Evolutionary conservation across 2,888 invertebrate species (phyloP), one percentile per base, ranked within the genome.

Genomic region (Acrobasis consociella): DNA sequence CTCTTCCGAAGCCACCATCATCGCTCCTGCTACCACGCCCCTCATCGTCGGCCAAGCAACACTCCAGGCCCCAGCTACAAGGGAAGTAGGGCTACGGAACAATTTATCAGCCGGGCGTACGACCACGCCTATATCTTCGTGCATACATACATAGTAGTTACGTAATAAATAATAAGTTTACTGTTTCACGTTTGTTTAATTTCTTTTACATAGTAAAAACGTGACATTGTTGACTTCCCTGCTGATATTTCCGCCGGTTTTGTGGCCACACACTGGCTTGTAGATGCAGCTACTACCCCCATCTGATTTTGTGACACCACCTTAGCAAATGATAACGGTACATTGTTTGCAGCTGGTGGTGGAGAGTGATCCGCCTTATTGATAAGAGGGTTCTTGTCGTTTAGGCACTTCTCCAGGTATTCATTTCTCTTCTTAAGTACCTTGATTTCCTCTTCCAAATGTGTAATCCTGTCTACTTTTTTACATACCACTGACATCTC

Each of bases 401-500:
- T 42, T 42, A 42, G 42, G 42, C 42, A 42, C 42, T 42, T 42
- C 42, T 10, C 42, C 1, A 42, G 42, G 42, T 42, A 42, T 42
- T 42, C 42, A 11, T 42, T 42, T 42, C 9, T 42, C 11, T 11
- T 9, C 11, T 42, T 42, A 3, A 42, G 42, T 42, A 2, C 42
- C 11, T 9, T 42, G 2, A 1, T 42, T 13, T 42, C 42, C 42
- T 42, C 42, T 42, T 42, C 42, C 42, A 42, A 13, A 10, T 7
- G 0, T 11, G 13, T 10, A 42, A 42, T 42, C 13, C 11, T 42
- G 42, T 42, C 42, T 2, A 42, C 42, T 42, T 42, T 42, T 42
- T 42, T 0, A 93, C 93, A 94, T 95, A 96, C 74, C 95, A 96
- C 2, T 97, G 97, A 0, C 97, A 97, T n/a, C 97, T 97, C 5